These are phyloP conservation scores for Aphelocoma coerulescens DNA, from an alignment of 2,113 vertebrate genomes.

Conservation along the genomic window DNA sequence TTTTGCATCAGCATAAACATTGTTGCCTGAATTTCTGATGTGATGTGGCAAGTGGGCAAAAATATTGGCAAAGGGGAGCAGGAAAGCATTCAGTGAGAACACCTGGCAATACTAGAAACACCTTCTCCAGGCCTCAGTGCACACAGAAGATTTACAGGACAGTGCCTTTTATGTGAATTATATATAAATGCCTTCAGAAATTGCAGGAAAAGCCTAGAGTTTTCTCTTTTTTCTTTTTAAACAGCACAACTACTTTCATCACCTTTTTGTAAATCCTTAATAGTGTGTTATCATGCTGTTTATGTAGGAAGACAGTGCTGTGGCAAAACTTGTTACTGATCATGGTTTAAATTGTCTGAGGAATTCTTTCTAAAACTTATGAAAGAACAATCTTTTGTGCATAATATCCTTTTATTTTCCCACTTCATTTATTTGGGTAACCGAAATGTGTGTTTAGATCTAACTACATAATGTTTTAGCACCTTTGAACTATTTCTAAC, in stretches of 20 bases:
- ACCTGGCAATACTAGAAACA: background rate
- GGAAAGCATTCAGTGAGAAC: background rate
- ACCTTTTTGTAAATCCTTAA: background rate
- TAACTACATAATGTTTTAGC: slow-evolving; percentile 31
- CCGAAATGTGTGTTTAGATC: slow-evolving; percentile 6
- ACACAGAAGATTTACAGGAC: background rate
- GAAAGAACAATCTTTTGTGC: slow-evolving; percentile 60
- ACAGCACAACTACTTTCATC: background rate
- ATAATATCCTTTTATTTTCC: slow-evolving; percentile 56
- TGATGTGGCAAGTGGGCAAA: background rate
- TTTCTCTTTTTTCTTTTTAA: background rate
- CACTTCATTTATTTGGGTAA: slow-evolving; percentile 49
- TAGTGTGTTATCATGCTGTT: background rate
- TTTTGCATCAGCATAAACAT: background rate
- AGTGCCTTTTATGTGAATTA: background rate
- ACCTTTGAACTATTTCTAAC: slow-evolving; percentile 20
- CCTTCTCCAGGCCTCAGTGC: background rate
- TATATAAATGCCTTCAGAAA: background rate
- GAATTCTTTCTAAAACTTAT: slow-evolving; percentile 51
- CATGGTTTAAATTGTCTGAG: slow-evolving; percentile 62
- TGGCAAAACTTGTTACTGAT: slow-evolving; percentile 64
- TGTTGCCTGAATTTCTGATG: background rate
- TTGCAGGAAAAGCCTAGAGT: background rate
- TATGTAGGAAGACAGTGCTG: slow-evolving; percentile 52
- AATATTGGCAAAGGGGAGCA: background rate